These are phyloP conservation scores for Andricus curvator DNA, from an alignment of 2,888 invertebrate species.

Conservation along the genomic window DNA sequence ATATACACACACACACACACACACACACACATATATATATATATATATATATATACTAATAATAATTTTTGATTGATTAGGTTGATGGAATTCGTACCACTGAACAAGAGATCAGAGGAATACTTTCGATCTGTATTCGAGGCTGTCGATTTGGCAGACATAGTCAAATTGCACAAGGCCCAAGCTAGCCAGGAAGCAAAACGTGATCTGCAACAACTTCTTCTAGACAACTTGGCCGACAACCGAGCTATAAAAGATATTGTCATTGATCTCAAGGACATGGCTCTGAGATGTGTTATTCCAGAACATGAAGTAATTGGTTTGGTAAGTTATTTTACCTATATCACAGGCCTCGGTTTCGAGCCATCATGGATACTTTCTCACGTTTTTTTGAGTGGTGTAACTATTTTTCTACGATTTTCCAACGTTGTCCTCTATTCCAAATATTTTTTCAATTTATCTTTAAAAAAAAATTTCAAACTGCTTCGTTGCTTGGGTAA, in stretches of 20 bases:
- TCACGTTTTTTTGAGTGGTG: too few relatives aligned
- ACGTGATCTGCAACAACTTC: slow-evolving; percentile 86
- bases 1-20: too few relatives aligned
- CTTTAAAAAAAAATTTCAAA: too few relatives aligned
- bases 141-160: slow-evolving; percentile 88
- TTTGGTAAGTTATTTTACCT: slow-evolving; percentile 83
- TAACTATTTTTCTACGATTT: too few relatives aligned
- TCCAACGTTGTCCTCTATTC: too few relatives aligned
- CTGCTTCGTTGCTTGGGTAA: too few relatives aligned
- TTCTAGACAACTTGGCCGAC: slow-evolving; percentile 92
- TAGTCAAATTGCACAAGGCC: slow-evolving; percentile 89
- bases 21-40: too few relatives aligned
- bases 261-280: slow-evolving; percentile 91
- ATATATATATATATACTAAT: background rate
- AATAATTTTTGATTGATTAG: slow-evolving; percentile 76
- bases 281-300: slow-evolving; percentile 89
- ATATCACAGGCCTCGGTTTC: too few relatives aligned
- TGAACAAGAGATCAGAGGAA: slow-evolving; percentile 95
- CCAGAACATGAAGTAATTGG: slow-evolving; percentile 94
- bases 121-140: slow-evolving; percentile 90
- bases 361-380: too few relatives aligned
- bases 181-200: slow-evolving; percentile 92
- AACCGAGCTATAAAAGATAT: slow-evolving; percentile 92
- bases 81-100: slow-evolving; percentile 95
- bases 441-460: too few relatives aligned